phyloP scores from a whole-genome alignment of 2,888 invertebrate genomes.

The Tromatobia lineatoria region DNA sequence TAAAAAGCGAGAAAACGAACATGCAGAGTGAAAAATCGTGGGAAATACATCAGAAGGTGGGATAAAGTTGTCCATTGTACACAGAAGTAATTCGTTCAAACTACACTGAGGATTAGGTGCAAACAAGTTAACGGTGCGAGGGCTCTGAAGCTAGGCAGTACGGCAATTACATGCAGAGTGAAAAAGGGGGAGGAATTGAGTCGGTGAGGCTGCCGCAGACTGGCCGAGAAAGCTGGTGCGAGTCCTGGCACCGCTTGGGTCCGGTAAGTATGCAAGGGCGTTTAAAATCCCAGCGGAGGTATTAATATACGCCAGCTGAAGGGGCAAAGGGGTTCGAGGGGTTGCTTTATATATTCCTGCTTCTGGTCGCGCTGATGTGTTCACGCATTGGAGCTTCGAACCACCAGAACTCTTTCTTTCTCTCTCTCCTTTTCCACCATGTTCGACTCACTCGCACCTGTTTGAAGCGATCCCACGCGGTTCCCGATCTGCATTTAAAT shows the following conservation, averaged over 20 bases:
- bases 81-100: constrained; percentile 17
- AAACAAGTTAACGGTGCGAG: constrained; percentile 61
- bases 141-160: constrained; percentile 41
- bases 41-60: constrained; percentile 10
- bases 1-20: not conserved
- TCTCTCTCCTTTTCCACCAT: constrained; percentile 37
- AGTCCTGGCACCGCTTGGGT: constrained; percentile 39
- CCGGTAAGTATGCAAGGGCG: constrained; percentile 65
- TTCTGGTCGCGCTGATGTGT: constrained; percentile 57
- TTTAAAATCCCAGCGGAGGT: constrained; percentile 77
- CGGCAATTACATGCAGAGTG: constrained; percentile 68
- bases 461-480: constrained; percentile 15
- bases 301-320: constrained; percentile 69
- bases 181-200: constrained; percentile 53
- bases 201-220: constrained; percentile 28
- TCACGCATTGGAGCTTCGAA: constrained; percentile 74
- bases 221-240: constrained; percentile 4
- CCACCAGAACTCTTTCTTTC: constrained; percentile 71
- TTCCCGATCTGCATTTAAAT: constrained; percentile 81
- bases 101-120: constrained; percentile 52
- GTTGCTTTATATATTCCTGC: constrained; percentile 40
- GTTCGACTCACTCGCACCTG: constrained; percentile 25
- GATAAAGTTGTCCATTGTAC: constrained; percentile 11
- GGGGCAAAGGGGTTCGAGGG: constrained; percentile 44
- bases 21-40: constrained; percentile 1